Base-by-base conservation (phyloP, 2,888 invertebrate genomes). In the Chrysodeixis includens region DNA sequence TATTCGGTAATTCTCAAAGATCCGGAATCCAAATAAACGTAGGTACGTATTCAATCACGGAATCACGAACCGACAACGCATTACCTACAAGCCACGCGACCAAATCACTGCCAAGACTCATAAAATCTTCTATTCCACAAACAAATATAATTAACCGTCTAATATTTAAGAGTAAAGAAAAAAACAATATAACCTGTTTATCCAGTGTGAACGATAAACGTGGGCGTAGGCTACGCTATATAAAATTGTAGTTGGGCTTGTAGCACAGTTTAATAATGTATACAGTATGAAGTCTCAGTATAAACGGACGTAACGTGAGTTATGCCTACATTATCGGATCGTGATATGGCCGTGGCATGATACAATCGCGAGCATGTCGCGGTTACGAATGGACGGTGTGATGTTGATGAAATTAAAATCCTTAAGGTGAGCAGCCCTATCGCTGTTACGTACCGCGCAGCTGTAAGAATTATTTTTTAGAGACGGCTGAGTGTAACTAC, bases 221-320 rank as follows among this genome's bases (percentile, higher is more conserved):
- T 91, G 88, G 92, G 93, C 84, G 92, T 86, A 81, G 71, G 84
- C 69, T 82, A 88, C 84, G 86, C 85, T 83, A 88, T 89, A 85
- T 86, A 83, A 88, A 90, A 88, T 86, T 82, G 65, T 74, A 71
- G 79, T 70, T 59, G 61, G 83, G 80, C 84, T 84, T 82, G 84
- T n/a, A n/a, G n/a, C n/a, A n/a, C n/a, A n/a, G n/a, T n/a, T n/a
- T n/a, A n/a, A n/a, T n/a, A n/a, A n/a, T n/a, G n/a, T n/a, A n/a
- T n/a, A n/a, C n/a, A n/a, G n/a, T n/a, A n/a, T n/a, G n/a, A n/a
- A n/a, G n/a, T n/a, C n/a, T n/a, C n/a, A n/a, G n/a, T n/a, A n/a
- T n/a, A n/a, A n/a, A n/a, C n/a, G n/a, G n/a, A n/a, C n/a, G n/a
- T n/a, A n/a, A n/a, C n/a, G n/a, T n/a, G n/a, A n/a, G n/a, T n/a